Evolutionary conservation across 2,797 vertebrate species (phyloP), one percentile per base, ranked within the genome.

Genomic region (Pagetopsis macropterus): DNA sequence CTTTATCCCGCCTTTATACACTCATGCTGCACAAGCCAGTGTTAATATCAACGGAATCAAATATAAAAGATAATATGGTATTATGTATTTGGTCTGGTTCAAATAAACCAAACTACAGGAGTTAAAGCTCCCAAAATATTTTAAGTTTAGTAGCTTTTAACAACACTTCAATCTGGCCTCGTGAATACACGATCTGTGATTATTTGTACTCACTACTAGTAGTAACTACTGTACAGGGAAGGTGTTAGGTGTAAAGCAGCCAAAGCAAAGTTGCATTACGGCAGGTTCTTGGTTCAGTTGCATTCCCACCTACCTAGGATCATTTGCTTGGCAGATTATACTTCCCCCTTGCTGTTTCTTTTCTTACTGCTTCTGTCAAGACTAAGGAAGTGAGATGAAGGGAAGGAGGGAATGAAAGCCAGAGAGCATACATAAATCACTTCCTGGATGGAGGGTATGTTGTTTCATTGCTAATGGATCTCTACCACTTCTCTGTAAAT

Each of bases 391-490:
- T 86, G 80, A 89, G 87, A 87, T 59, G 79, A 81, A 72, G 72
- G 77, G 78, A 86, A 82, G 75, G 17, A 81, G 58, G 73, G 73
- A 88, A 85, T 86, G 79, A 86, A 87, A 90, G 75, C 83, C 84
- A 83, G 70, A 58, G 72, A 78, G 55, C 81, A 91, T 88, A 74
- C 83, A 91, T 91, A 91, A 92, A 93, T 92, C 90, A 92, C 85
- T 86, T 88, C 74, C 69, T 88, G 77, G 81, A 86, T 81, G 76
- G 87, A 83, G 80, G 78, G 71, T 83, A 86, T 87, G 87, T 86
- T 89, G 88, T 90, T 90, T 90, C 81, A 79, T 87, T 82, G 81
- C 81, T 89, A 93, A 94, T 91, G 82, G 90, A 87, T 87, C 78
- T 86, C 76, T 85, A 78, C 76, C 72, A 78, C 71, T 45, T 68